Conservation (phyloP, 1,140 invertebrate species). For the Fopius arisanus region DNA sequence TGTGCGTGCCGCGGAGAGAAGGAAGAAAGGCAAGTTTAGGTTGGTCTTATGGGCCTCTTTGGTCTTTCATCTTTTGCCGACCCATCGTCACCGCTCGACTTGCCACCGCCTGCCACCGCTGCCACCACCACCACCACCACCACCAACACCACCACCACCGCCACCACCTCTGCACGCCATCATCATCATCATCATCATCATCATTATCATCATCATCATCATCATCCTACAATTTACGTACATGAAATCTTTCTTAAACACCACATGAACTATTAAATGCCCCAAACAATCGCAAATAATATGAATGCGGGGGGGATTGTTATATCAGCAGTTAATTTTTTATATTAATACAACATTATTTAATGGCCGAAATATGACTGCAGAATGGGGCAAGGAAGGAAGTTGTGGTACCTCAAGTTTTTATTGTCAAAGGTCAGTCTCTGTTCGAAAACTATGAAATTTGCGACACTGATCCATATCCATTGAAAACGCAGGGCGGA, state of each 20-base stretch:
- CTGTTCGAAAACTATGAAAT: too few relatives aligned
- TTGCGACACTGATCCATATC: too few relatives aligned
- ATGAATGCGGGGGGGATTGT: constrained; percentile 15
- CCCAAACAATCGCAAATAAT: background rate
- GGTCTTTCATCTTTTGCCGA: constrained; percentile 29
- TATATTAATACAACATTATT: too few relatives aligned
- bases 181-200: constrained; percentile 23
- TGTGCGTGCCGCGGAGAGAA: background rate
- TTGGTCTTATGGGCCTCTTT: background rate
- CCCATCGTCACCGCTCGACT: constrained; percentile 24
- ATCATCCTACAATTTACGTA: constrained; percentile 17
- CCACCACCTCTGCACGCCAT: constrained; percentile 30
- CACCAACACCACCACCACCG: too few relatives aligned
- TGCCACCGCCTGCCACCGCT: constrained; percentile 14
- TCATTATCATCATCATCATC: too few relatives aligned
- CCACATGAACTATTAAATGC: constrained; percentile 2
- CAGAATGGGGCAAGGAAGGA: too few relatives aligned
- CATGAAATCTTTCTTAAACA: background rate
- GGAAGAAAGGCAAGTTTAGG: constrained; percentile 29
- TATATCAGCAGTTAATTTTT: too few relatives aligned
- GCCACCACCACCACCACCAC: constrained; percentile 25
- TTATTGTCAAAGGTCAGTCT: too few relatives aligned
- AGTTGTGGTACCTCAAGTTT: too few relatives aligned
- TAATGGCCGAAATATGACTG: too few relatives aligned
- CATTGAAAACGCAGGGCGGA: too few relatives aligned